Percentiles rank a stretch among this genome's conserved stretches.
Conservation (phyloP, 2,888 invertebrate genomes). For the Trachelus stipa region DNA sequence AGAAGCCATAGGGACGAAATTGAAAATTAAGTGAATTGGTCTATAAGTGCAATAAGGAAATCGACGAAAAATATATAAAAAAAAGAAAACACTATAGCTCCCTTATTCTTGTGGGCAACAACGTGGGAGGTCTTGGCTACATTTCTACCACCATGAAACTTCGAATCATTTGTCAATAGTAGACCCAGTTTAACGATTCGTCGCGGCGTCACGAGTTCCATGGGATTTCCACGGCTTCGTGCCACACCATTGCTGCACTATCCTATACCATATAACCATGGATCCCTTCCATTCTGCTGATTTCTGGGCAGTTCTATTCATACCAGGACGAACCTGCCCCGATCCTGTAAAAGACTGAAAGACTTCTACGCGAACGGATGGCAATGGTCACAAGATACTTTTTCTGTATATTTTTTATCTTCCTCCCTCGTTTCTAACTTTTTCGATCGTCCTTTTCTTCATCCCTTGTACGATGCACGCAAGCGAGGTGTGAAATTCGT, state of each 20-base stretch:
- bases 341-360: background rate
- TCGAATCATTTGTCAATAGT: conserved; percentile 64
- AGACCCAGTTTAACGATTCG: conserved; percentile 62
- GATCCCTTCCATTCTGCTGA: conserved; percentile 1
- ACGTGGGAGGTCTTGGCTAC: conserved; percentile 51
- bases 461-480: conserved; percentile 17
- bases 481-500: conserved; percentile 56
- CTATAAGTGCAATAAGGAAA: background rate
- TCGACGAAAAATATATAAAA: background rate
- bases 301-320: background rate
- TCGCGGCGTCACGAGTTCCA: conserved; percentile 39
- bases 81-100: background rate
- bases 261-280: background rate
- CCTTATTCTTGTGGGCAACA: background rate
- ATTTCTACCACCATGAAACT: conserved; percentile 37
- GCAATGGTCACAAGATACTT: background rate
- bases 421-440: conserved; percentile 15
- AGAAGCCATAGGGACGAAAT: background rate
- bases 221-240: conserved; percentile 15
- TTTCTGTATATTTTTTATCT: background rate
- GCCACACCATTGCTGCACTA: background rate
- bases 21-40: background rate
- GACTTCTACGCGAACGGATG: background rate
- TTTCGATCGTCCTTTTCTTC: conserved; percentile 27
- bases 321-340: background rate